Conservation (phyloP, 2,113 vertebrate genomes). For the Gasterosteus aculeatus region DNA sequence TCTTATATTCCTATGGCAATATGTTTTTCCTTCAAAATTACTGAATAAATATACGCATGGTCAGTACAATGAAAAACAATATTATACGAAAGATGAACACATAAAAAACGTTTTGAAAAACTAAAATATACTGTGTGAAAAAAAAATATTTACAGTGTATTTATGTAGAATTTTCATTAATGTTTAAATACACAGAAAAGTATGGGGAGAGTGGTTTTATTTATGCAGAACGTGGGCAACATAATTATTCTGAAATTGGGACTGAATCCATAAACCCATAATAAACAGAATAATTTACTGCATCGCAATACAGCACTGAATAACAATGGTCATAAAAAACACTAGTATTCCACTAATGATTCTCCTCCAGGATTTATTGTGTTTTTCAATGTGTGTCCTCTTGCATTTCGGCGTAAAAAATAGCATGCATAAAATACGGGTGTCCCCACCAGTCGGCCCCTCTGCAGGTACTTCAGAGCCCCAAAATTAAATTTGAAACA, state of each 20-base stretch:
- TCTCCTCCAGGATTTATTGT: constrained; percentile 78
- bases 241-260: constrained; percentile 73
- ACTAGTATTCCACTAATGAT: constrained; percentile 78
- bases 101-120: constrained; percentile 13
- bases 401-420: constrained; percentile 78
- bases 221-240: constrained; percentile 54
- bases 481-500: constrained; percentile 84
- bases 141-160: constrained; percentile 39
- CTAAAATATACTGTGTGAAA: not conserved
- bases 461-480: constrained; percentile 78
- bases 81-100: constrained; percentile 33
- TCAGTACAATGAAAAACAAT: constrained; percentile 18
- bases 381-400: constrained; percentile 74
- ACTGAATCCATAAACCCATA: constrained; percentile 69
- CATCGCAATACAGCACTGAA: constrained; percentile 71
- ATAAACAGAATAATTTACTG: constrained; percentile 77
- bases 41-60: constrained; percentile 35
- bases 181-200: constrained; percentile 38
- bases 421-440: constrained; percentile 79
- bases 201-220: constrained; percentile 38
- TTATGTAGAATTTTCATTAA: constrained; percentile 31
- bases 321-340: constrained; percentile 76
- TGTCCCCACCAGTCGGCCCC: constrained; percentile 74
- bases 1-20: constrained; percentile 66
- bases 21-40: constrained; percentile 70